phyloP scores from a whole-genome alignment of 2,888 invertebrate species.

The Trimorus sp. region DNA sequence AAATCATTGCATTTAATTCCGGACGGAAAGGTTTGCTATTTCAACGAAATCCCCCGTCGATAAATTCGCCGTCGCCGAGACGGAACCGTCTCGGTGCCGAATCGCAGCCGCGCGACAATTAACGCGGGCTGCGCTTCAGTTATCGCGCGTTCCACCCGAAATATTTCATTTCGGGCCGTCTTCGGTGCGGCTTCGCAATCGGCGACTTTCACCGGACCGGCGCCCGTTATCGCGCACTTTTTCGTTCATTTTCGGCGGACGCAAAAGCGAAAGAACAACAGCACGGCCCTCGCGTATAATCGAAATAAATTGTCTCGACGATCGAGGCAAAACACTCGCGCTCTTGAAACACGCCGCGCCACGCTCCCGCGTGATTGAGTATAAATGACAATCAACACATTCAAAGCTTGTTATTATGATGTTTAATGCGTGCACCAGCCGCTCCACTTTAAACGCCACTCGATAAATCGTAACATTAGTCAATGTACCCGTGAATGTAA shows the following conservation, averaged over 20 bases:
- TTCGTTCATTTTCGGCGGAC: no score
- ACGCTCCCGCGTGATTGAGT: slow-evolving; percentile 32
- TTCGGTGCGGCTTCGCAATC: slow-evolving; percentile 18
- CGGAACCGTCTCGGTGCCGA: no score
- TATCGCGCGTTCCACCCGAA: background rate
- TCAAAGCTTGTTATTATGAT: slow-evolving; percentile 42
- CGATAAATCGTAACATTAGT: slow-evolving; percentile 60
- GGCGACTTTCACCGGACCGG: slow-evolving; percentile 18
- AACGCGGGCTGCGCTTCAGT: background rate
- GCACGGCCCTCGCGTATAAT: slow-evolving; percentile 20
- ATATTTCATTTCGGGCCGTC: slow-evolving; percentile 33
- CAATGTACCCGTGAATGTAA: slow-evolving; percentile 48
- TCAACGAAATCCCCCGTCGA: slow-evolving; percentile 15
- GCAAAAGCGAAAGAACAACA: no score
- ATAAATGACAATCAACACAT: slow-evolving; percentile 46
- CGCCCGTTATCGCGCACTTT: no score
- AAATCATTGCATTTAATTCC: slow-evolving; percentile 37
- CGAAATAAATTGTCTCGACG: slow-evolving; percentile 39
- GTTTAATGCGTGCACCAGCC: slow-evolving; percentile 29
- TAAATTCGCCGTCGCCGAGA: no score
- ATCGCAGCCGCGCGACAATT: no score
- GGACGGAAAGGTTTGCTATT: slow-evolving; percentile 27
- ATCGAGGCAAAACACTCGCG: slow-evolving; percentile 19
- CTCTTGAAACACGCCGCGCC: background rate
- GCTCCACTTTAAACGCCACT: slow-evolving; percentile 48